Conservation (phyloP, 2,113 vertebrate species). For the Poecile atricapillus region DNA sequence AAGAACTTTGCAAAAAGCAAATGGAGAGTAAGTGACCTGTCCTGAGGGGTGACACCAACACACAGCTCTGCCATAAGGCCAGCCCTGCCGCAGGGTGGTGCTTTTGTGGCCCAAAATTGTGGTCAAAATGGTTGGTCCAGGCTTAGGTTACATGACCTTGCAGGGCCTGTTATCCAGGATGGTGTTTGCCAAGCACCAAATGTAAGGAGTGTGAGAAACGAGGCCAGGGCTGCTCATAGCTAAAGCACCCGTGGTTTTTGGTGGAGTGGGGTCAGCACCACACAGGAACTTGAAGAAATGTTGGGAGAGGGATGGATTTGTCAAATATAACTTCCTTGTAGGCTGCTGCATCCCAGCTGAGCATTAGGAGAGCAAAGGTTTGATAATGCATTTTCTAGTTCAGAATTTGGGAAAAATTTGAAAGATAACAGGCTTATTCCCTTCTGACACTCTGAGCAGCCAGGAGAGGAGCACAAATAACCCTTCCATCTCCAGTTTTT, state of each 20-base stretch:
- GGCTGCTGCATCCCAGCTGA: background rate
- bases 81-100: background rate
- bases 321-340: background rate
- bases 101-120: background rate
- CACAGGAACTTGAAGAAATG: fast-evolving
- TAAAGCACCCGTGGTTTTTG: fast-evolving
- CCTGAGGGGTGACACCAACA: background rate
- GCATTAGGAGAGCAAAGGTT: background rate
- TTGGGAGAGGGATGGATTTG: background rate
- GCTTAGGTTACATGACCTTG: background rate
- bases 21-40: conserved; percentile 86
- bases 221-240: background rate
- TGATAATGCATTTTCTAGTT: background rate
- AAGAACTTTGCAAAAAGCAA: conserved; percentile 99
- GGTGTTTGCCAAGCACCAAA: background rate
- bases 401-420: background rate
- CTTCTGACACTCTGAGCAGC: background rate
- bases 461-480: background rate
- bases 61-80: fast-evolving
- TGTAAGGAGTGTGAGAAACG: background rate
- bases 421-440: background rate
- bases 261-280: background rate
- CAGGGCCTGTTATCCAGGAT: background rate
- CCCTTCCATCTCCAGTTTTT: background rate
- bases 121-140: background rate